These are phyloP conservation scores for Phalloptychus januarius DNA, from an alignment of 2,797 vertebrate species.

Conservation along the genomic window DNA sequence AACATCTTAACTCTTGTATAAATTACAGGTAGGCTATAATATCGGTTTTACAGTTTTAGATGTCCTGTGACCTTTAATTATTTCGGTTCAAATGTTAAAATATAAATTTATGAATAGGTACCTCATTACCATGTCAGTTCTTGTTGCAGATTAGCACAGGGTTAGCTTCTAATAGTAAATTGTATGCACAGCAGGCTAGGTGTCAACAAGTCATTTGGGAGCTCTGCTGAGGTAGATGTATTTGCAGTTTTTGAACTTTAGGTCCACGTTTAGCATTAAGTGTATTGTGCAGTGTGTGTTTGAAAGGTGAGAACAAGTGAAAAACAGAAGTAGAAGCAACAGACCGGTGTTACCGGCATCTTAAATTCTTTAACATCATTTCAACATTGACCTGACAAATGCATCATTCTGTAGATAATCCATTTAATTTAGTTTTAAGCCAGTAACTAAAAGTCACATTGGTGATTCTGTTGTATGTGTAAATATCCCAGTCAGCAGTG, in stretches of 20 bases:
- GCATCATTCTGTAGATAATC: neutral
- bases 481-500: neutral
- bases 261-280: neutral
- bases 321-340: neutral
- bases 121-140: neutral
- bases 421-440: neutral
- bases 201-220: neutral
- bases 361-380: neutral
- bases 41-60: neutral
- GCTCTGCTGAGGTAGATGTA: neutral
- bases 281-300: neutral
- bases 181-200: neutral
- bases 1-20: neutral
- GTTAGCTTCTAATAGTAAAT: neutral
- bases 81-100: neutral
- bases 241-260: neutral
- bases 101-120: too few species aligned
- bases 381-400: neutral
- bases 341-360: neutral
- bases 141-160: neutral
- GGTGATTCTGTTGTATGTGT: neutral
- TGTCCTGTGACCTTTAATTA: neutral
- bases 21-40: conserved; percentile 35
- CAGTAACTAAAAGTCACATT: neutral
- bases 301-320: neutral